These are phyloP conservation scores for Anolis carolinensis DNA, from an alignment of 2,113 vertebrate species.

Conservation along the genomic window DNA sequence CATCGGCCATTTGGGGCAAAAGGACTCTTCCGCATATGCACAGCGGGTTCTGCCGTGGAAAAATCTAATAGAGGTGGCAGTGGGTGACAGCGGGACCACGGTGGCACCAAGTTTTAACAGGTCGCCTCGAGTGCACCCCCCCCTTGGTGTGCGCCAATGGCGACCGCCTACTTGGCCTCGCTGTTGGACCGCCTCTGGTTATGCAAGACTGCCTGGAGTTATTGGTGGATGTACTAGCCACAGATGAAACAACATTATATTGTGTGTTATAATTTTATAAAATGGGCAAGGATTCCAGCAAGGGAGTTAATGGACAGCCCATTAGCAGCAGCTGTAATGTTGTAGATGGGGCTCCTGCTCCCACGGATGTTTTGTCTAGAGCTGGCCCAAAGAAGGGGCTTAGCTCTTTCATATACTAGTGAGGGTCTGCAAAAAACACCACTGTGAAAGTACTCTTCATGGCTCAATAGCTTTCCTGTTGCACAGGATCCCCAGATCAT, in stretches of 20 bases:
- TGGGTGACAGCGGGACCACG: no score
- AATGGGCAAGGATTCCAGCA: background rate
- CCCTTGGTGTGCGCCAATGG: no score
- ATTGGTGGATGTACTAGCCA: background rate
- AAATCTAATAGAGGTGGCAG: no score
- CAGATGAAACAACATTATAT: background rate
- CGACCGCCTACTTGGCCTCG: no score
- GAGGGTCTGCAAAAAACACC: constrained; percentile 7
- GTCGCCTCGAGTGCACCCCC: no score
- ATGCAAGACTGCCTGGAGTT: no score
- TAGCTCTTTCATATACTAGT: background rate
- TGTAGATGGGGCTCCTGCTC: background rate
- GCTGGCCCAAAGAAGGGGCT: background rate
- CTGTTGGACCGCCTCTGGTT: no score
- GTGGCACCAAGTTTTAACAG: no score
- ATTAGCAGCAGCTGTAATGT: constrained; percentile 6
- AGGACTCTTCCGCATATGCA: no score
- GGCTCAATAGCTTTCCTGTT: constrained; percentile 17
- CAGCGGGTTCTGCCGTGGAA: no score
- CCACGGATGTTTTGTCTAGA: constrained; percentile 33
- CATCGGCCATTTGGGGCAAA: no score
- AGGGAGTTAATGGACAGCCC: background rate
- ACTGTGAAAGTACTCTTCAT: background rate
- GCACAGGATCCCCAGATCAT: background rate
- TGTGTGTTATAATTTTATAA: constrained; percentile 1